phyloP scores from a whole-genome alignment of 2,888 invertebrate species.

The Polyommatus iphigenia region DNA sequence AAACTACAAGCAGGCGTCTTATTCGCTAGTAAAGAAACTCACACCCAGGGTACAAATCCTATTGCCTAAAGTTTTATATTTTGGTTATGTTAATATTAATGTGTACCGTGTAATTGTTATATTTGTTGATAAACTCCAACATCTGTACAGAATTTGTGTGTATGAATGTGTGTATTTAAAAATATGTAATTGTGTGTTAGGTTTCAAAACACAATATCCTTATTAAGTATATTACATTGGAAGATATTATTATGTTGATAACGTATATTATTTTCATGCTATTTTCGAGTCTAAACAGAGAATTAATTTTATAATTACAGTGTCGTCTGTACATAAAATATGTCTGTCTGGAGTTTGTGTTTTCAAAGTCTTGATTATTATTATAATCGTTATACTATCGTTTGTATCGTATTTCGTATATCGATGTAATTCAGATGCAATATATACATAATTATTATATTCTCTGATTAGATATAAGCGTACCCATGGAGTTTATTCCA shows the following conservation, averaged over 20 bases:
- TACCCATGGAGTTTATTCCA: too few species aligned
- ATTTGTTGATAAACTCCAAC: background rate
- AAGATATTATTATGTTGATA: background rate
- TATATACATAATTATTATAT: too few species aligned
- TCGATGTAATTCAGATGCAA: too few species aligned
- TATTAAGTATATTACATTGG: too few species aligned
- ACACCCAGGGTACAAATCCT: background rate
- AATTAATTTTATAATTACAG: background rate
- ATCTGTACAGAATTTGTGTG: background rate
- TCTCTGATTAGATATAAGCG: too few species aligned
- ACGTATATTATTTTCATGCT: background rate
- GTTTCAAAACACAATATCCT: too few species aligned
- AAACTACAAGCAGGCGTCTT: background rate
- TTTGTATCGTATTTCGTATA: background rate
- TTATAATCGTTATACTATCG: background rate
- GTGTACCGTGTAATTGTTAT: background rate
- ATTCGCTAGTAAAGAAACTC: background rate
- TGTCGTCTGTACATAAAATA: background rate
- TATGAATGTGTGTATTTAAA: background rate
- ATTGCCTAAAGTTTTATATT: slow-evolving; percentile 11
- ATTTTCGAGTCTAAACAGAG: background rate
- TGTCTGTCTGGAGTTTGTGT: background rate
- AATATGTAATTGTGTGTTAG: too few species aligned
- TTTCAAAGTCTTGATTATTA: background rate
- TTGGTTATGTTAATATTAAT: background rate